Percentiles rank a stretch among this genome's conserved stretches.
Evolutionary conservation across 2,113 vertebrate species (phyloP).

Genomic region (Speoplatyrhinus poulsoni): DNA sequence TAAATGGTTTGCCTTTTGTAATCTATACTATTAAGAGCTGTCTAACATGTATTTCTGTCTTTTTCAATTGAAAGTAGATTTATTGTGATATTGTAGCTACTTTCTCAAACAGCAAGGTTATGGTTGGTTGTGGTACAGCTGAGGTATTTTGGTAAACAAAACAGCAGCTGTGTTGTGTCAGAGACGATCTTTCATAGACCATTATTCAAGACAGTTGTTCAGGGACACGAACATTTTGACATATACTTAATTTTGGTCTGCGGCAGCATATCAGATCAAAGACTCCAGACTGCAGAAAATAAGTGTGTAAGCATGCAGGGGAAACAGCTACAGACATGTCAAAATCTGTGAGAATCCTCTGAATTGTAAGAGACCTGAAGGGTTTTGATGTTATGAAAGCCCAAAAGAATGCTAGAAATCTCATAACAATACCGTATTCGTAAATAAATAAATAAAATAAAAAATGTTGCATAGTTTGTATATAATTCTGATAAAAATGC

Average conservation of each 20-base stretch:
- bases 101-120: not conserved
- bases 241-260: constrained; percentile 23
- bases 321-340: not conserved
- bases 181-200: not conserved
- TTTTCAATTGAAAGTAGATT: not conserved
- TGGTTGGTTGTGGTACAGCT: constrained; percentile 15
- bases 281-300: constrained; percentile 18
- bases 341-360: not conserved
- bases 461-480: too few relatives aligned
- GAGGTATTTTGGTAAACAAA: constrained; percentile 20
- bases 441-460: not conserved
- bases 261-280: constrained; percentile 15
- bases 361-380: constrained; percentile 1
- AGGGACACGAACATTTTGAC: not conserved
- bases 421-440: not conserved
- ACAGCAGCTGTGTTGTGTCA: constrained; percentile 8
- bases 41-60: too few relatives aligned
- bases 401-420: too few relatives aligned
- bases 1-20: too few relatives aligned
- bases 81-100: not conserved
- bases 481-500: not conserved
- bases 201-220: not conserved
- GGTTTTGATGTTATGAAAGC: not conserved
- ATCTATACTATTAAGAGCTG: too few relatives aligned
- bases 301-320: constrained; percentile 7